Evolutionary conservation across 2,888 invertebrate genomes (phyloP).

Genomic region (Metacarcinus magister): DNA sequence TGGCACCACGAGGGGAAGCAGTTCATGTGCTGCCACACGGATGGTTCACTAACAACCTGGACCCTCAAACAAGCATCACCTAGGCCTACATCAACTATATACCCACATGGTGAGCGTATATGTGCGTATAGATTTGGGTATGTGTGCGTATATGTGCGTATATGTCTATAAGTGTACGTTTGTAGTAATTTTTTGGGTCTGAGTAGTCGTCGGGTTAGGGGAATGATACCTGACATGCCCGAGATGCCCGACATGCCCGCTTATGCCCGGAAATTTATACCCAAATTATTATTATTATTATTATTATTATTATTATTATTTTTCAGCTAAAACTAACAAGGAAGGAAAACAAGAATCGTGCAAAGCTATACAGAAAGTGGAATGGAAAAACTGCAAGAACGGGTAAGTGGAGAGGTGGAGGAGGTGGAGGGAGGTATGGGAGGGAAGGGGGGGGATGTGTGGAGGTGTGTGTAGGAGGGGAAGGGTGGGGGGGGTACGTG

Average conservation of each 20-base stretch:
- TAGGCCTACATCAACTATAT: conserved; percentile 84
- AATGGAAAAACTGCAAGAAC: conserved; percentile 95
- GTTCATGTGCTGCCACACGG: conserved; percentile 95
- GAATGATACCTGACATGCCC: too few species aligned
- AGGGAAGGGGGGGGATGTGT: too few species aligned
- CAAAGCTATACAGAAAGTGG: conserved; percentile 97
- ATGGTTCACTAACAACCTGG: conserved; percentile 98
- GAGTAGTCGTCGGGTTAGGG: too few species aligned
- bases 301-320: conserved; percentile 84
- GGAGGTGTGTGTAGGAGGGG: too few species aligned
- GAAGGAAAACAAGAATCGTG: conserved; percentile 97
- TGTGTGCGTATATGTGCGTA: too few species aligned
- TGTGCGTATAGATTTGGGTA: too few species aligned
- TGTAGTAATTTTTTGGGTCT: too few species aligned
- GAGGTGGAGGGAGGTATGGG: background rate
- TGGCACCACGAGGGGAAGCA: conserved; percentile 99
- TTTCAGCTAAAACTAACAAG: conserved; percentile 86
- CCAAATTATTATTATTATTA: background rate
- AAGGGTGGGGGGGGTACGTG: too few species aligned
- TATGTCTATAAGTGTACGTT: too few species aligned
- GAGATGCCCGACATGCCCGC: too few species aligned
- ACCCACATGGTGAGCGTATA: conserved; percentile 70
- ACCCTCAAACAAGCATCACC: conserved; percentile 87
- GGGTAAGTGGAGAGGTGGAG: conserved; percentile 84
- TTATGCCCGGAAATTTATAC: too few species aligned